Conservation (phyloP, 53 echinoderm and acorn worm species). For the Zoroaster sp. region DNA sequence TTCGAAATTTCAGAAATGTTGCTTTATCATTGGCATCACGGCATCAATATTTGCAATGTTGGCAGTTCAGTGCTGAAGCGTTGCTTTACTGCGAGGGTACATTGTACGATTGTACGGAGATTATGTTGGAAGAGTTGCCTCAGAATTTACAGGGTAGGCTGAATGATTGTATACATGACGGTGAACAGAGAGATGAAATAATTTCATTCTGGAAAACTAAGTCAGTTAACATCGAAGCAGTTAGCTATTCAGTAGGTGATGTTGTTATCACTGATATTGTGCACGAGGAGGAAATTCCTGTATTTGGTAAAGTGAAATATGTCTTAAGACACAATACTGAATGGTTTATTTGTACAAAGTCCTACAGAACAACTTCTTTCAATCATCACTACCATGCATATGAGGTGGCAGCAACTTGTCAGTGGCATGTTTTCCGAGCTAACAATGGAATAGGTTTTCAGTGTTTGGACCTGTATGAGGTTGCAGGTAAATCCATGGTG, state of each 20-base stretch:
- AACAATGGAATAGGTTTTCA: conserved; percentile 38
- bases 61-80: conserved; percentile 23
- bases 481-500: conserved; percentile 10
- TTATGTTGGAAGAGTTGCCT: conserved; percentile 11
- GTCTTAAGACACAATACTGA: not conserved
- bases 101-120: not conserved
- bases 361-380: not conserved
- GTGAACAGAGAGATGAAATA: not conserved
- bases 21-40: conserved; percentile 40
- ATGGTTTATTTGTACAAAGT: conserved; percentile 26
- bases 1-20: conserved; percentile 49
- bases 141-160: conserved; percentile 16
- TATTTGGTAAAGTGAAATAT: conserved; percentile 39
- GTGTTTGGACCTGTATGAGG: conserved; percentile 9
- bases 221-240: conserved; percentile 3
- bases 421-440: conserved; percentile 37
- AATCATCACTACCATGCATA: conserved; percentile 37
- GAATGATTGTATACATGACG: not conserved
- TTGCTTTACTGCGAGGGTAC: conserved; percentile 8
- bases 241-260: not conserved
- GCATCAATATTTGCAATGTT: conserved; percentile 52
- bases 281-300: conserved; percentile 45
- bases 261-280: conserved; percentile 4
- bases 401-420: conserved; percentile 16
- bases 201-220: conserved; percentile 11